Base-by-base conservation (phyloP, 2,797 vertebrate species). In the Microctenopoma stevenorrisi region DNA sequence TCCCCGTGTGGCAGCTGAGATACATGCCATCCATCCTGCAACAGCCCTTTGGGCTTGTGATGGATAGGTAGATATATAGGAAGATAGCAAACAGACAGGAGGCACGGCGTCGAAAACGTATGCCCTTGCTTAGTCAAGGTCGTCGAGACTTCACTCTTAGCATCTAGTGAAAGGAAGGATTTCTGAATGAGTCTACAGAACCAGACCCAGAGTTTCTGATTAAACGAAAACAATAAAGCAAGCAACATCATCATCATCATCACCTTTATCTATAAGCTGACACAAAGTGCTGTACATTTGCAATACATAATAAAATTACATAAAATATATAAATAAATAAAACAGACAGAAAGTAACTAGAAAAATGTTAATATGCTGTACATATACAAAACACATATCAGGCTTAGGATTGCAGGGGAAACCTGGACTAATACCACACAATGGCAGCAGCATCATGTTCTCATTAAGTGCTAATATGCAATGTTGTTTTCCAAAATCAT, bases 1-100 rank as follows among this genome's bases (percentile, higher is more conserved):
- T 82, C 66, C 82, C 74, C 50, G 0, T 58, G 82, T 85, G 83
- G 82, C 86, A 76, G 85, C 76, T 64, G 58, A 83, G 84, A 78
- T 76, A 59, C 74, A 71, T n/a, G 49, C 73, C 79, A 82, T 89
- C 82, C 72, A 79, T 86, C 78, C 79, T 50, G 78, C 72, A 56
- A 30, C 79, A 53, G 76, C 55, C 54, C 78, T 71, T 53, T 15
- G 64, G 68, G 64, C 59, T 54, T 61, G 55, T 83, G 85, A 83
- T 61, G 71, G 86, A 86, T 42, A 43, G 68, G 28, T 15, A 48
- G 83, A 85, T 79, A 78, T 81, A 88, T 76, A 52, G 85, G 55
- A 55, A 64, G 77, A 74, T 64, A 72, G 78, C 84, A 79, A 83
- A 74, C 75, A 72, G 67, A 81, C 54, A 46, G 44, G 5, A 57